Evolutionary conservation across 2,113 vertebrate species (phyloP), one percentile per base, ranked within the genome.

Genomic region (Gorsachius goisagi): DNA sequence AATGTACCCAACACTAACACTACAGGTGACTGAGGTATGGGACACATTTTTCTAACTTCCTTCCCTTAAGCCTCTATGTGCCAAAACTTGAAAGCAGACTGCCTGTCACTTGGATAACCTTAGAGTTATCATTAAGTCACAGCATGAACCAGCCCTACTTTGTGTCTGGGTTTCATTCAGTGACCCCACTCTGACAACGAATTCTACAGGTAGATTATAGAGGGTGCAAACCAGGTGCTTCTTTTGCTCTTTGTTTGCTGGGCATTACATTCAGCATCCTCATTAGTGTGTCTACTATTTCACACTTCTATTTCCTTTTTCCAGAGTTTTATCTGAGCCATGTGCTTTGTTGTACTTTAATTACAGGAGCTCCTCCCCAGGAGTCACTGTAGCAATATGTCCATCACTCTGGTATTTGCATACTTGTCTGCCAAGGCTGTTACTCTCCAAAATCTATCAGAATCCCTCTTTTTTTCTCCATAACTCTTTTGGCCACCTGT

Each of bases 301-400:
- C 74, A 60, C 30, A 50, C 11, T 44, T 68, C 52, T 32, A 86
- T 77, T 89, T 80, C 85, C 64, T 55, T 88, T 56, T n/a, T n/a
- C n/a, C n/a, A n/a, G 59, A 94, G 63, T 92, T 95, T 97, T 96
- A 78, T 50, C 89, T 95, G 94, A 96, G 76, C 60, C 9, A 6
- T 71, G 44, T 90, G 62, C 91, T 89, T 71, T 85, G 35, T 82
- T 94, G 12, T 52, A 80, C 63, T 89, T 91, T 63, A 67, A 59
- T 80, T 91, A 89, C 41, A 91, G 69, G 69, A 91, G 50, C 69
- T 37, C 55, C 44, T 95, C 60, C 2, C 11, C 80, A 92, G 78
- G 78, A 86, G 89, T 97, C 94, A 90, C 85, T 87, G 79, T 47
- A 76, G 85, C 79, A 90, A 60, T 49, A 84, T 15, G 16, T 62